A percentile compares a stretch with the other conserved stretches of the same genome.
Conservation (phyloP, 2,113 vertebrate genomes). For the Prionailurus viverrinus region DNA sequence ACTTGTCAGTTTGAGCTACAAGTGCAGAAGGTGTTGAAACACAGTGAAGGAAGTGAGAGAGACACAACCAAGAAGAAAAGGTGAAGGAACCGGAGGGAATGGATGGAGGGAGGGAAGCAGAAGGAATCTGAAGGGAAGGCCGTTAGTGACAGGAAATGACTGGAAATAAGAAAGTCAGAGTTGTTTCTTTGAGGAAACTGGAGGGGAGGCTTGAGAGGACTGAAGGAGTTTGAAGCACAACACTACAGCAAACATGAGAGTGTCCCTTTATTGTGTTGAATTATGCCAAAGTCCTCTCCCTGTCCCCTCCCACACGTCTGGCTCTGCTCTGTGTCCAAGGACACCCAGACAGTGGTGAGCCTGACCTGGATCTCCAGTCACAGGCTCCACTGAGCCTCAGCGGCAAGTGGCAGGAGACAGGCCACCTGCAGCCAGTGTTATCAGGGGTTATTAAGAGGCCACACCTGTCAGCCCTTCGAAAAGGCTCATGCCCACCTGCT, state of each 20-base stretch:
- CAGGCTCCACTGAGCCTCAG: not conserved
- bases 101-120: not conserved
- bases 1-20: not conserved
- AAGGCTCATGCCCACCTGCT: not conserved
- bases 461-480: not conserved
- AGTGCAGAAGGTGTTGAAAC: not conserved
- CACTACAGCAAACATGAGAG: not conserved
- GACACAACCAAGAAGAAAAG: not conserved
- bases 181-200: not conserved
- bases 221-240: not conserved
- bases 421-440: not conserved
- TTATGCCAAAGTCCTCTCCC: not conserved
- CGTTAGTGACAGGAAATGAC: not conserved
- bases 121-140: too few relatives aligned
- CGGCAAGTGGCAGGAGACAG: not conserved
- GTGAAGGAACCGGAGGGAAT: not conserved
- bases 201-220: not conserved
- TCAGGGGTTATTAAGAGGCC: not conserved
- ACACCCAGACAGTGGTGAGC: not conserved
- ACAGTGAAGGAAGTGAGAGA: not conserved
- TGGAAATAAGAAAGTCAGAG: not conserved
- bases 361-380: not conserved
- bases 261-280: not conserved
- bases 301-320: not conserved
- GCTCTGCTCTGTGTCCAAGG: not conserved